phyloP scores from a whole-genome alignment of 2,888 invertebrate genomes.

The Herminia tarsipennalis region DNA sequence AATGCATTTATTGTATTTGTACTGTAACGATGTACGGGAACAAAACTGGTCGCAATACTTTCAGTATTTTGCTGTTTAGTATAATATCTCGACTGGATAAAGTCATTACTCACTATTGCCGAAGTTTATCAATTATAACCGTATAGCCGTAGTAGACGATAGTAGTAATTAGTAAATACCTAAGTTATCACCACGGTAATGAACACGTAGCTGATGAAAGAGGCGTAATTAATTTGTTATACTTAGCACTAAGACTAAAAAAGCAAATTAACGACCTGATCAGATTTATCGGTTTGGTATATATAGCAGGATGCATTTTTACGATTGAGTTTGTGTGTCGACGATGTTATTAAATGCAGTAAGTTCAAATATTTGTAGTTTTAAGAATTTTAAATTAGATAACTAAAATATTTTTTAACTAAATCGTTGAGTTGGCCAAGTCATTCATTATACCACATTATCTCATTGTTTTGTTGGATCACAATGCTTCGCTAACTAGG shows the following conservation, averaged over 20 bases:
- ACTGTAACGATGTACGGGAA: no score
- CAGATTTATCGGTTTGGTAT: slow-evolving; percentile 24
- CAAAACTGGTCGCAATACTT: no score
- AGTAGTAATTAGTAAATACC: background rate
- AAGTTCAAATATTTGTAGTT: slow-evolving; percentile 14
- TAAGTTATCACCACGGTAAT: slow-evolving; percentile 21
- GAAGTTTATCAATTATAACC: background rate
- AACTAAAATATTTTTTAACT: no score
- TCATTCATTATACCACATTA: no score
- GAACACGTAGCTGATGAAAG: slow-evolving; percentile 32
- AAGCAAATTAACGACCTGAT: slow-evolving; percentile 19
- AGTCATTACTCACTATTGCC: no score
- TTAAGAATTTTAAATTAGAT: no score
- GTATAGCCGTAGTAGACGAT: background rate
- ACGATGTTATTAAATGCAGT: slow-evolving; percentile 41
- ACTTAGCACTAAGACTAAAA: slow-evolving; percentile 6
- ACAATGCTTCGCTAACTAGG: no score
- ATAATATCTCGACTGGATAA: no score
- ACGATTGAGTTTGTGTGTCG: slow-evolving; percentile 19
- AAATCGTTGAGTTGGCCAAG: no score
- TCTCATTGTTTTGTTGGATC: no score
- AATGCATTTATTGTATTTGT: no score
- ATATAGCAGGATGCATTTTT: slow-evolving; percentile 16
- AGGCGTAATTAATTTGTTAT: slow-evolving; percentile 30
- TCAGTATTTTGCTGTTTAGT: no score